A percentile compares a stretch with the other conserved stretches of the same genome.
phyloP scores from a whole-genome alignment of 2,888 invertebrate genomes.

The Arge pagana region DNA sequence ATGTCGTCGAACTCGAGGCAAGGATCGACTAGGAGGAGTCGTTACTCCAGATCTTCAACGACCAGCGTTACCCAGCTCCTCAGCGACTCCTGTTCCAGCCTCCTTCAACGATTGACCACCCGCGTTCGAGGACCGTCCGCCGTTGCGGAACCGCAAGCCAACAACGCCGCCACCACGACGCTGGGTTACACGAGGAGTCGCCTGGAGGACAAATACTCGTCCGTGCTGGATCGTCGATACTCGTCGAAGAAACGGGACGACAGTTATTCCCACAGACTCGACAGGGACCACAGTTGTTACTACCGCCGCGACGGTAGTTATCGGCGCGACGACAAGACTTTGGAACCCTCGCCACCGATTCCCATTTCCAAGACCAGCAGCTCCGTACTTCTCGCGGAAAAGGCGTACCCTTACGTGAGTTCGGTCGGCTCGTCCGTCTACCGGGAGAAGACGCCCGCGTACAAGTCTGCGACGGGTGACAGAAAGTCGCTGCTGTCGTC shows the following conservation, averaged over 20 bases:
- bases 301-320: slow-evolving; percentile 42
- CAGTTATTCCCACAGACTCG: slow-evolving; percentile 30
- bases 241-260: slow-evolving; percentile 60
- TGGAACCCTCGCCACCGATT: slow-evolving; percentile 65
- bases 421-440: slow-evolving; percentile 29
- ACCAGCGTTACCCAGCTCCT: slow-evolving; percentile 84
- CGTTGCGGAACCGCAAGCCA: slow-evolving; percentile 41
- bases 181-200: slow-evolving; percentile 68
- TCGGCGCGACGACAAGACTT: slow-evolving; percentile 65
- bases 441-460: slow-evolving; percentile 44
- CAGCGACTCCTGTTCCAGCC: slow-evolving; percentile 84
- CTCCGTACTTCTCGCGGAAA: slow-evolving; percentile 73
- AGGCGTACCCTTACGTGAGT: slow-evolving; percentile 66
- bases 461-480: slow-evolving; percentile 42
- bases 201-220: slow-evolving; percentile 79
- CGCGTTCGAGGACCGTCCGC: slow-evolving; percentile 77
- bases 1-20: slow-evolving; percentile 44
- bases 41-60: slow-evolving; percentile 79
- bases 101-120: slow-evolving; percentile 78
- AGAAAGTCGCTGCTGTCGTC: slow-evolving; percentile 64
- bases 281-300: slow-evolving; percentile 40
- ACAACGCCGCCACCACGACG: slow-evolving; percentile 38
- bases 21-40: slow-evolving; percentile 65
- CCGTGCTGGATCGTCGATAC: slow-evolving; percentile 71
- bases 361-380: slow-evolving; percentile 60